These are phyloP conservation scores for Tragelaphus strepsiceros DNA, from an alignment of 2,113 vertebrate genomes.

Conservation along the genomic window DNA sequence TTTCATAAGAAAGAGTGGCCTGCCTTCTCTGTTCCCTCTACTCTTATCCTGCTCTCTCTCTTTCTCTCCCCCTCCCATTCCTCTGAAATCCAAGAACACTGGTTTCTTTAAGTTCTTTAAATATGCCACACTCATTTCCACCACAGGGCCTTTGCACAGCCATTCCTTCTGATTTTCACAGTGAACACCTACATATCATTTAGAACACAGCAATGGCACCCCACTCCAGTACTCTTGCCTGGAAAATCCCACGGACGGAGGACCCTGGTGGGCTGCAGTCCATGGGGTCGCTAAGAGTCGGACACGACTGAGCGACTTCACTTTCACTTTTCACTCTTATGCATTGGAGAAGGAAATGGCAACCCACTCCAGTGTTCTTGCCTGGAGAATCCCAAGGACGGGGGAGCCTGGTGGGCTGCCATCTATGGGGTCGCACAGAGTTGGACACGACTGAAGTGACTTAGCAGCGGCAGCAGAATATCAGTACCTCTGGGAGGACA, in stretches of 20 bases:
- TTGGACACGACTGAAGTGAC: too few species aligned
- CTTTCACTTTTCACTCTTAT: too few species aligned
- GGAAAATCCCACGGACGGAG: too few species aligned
- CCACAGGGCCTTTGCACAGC: background rate
- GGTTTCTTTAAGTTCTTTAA: background rate
- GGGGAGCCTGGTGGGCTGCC: too few species aligned
- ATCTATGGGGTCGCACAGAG: too few species aligned
- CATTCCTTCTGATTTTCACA: background rate
- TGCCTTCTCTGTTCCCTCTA: background rate
- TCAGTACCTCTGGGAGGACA: background rate
- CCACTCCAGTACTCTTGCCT: too few species aligned
- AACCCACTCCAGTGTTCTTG: too few species aligned
- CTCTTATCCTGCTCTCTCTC: background rate
- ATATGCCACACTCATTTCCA: background rate
- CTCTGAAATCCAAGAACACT: background rate
- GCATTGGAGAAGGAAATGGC: too few species aligned
- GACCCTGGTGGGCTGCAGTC: too few species aligned
- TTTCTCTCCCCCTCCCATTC: background rate
- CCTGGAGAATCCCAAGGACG: too few species aligned
- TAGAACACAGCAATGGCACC: background rate
- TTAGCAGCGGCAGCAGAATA: background rate
- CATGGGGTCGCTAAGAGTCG: too few species aligned
- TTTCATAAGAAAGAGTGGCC: background rate
- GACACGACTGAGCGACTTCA: too few species aligned
- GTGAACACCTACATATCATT: background rate